Conservation (phyloP, 2,113 vertebrate genomes). For the Pelusios castaneus region DNA sequence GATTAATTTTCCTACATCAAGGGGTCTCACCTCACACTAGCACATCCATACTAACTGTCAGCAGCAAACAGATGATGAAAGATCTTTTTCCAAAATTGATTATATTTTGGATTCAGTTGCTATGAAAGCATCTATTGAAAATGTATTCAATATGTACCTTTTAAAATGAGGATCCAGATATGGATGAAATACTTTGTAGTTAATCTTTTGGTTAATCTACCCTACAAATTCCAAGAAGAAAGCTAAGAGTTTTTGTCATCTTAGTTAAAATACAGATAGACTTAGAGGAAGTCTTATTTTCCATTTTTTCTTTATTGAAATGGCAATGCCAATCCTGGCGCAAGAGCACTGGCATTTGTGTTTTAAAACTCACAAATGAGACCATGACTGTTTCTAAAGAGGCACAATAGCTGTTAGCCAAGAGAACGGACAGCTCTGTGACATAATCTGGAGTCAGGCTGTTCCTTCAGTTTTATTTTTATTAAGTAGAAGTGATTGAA, state of each 20-base stretch:
- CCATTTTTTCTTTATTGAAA: background rate
- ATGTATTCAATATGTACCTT: background rate
- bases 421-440: background rate
- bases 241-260: conserved; percentile 25
- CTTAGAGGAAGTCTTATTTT: conserved; percentile 2
- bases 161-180: background rate
- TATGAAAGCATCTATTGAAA: background rate
- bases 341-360: conserved; percentile 21
- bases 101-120: background rate
- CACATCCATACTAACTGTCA: background rate
- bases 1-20: background rate
- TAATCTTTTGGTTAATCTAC: conserved; percentile 31
- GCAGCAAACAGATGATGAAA: background rate
- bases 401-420: background rate
- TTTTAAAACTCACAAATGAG: conserved; percentile 16
- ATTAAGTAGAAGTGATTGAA: conserved; percentile 21
- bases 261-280: conserved; percentile 37
- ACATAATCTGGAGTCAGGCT: background rate
- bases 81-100: background rate
- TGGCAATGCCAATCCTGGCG: background rate
- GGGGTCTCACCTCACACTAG: background rate
- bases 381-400: background rate
- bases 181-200: background rate
- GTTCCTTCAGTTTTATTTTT: conserved; percentile 40
- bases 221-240: background rate